Base-by-base conservation (phyloP, 2,113 vertebrate genomes). In the Lagopus leucura region DNA sequence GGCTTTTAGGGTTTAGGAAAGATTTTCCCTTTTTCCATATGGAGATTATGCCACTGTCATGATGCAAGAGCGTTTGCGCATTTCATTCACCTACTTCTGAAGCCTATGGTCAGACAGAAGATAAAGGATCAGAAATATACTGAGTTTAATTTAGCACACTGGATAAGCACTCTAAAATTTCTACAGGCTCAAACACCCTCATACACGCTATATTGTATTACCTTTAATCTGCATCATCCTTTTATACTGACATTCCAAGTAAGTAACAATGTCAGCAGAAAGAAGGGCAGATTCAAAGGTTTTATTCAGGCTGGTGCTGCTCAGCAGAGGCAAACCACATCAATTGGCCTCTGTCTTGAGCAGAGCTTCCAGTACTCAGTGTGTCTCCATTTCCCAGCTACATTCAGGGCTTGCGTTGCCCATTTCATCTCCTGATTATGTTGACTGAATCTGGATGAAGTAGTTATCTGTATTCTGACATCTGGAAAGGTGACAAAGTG, bases 11-110 rank as follows among this genome's bases (percentile, higher is more conserved):
- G 84, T 95, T 96, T 94, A 96, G 82, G 58, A 89, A 92, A 96
- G 86, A 94, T 95, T 93, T 94, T 92, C 90, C 77, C 76, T 93
- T 92, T 94, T 95, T 95, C 92, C 96, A 91, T 95, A 93, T 92
- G 92, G 89, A 91, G 92, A 94, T 93, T 94, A 95, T 82, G 82
- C n/a, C 65, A 88, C 42, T 71, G 76, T 10, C 87, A 86, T 66
- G 84, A 73, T 79, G 83, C 86, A 85, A 78, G 91, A 93, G 47
- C 75, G 32, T 54, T 89, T 77, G 74, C 65, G 79, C 57, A 38
- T 86, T 96, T 86, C 81, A 69, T 91, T 95, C 79, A 94, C 93
- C 87, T 92, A 77, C 78, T 93, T 94, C 64, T 74, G 91, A 92
- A 93, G 89, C 55, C 65, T 36, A 72, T 74, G 50, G 81, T 95